Base-by-base conservation (phyloP, 2,797 vertebrate genomes). In the Gila robusta region DNA sequence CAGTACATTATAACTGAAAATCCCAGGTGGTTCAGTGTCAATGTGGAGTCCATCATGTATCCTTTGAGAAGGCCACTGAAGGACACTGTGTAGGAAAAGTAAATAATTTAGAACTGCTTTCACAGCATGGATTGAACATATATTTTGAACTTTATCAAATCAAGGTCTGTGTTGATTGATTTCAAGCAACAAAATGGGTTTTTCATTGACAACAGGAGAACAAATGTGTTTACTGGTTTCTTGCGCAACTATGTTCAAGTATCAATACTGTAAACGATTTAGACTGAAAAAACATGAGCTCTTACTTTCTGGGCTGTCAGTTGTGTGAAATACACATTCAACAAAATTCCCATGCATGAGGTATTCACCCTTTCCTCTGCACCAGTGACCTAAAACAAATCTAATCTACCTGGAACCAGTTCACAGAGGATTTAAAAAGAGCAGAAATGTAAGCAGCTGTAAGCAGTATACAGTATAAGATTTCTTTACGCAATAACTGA, bases 151-250 rank as follows among this genome's bases (percentile, higher is more conserved):
- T 70, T 71, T 10, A 37, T 81, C 32, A 70, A 81, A 71, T 54
- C 21, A 70, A 19, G 66, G 79, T 71, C 32, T 73, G 52, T 47
- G 52, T 12, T 74, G 54, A 74, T 74, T 72, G 70, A 74, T 74
- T 83, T 73, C 19, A 62, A 74, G 54, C 81, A 19, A 74, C 17
- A 74, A 23, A 83, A 62, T 62, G 26, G 11, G 26, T 35, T 83
- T 83, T 62, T 64, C 17, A 62, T 83, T 83, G 70, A 82, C 81
- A 41, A 32, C 3, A 10, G 35, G 6, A 12, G 12, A 3, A 35
- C 12, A 37, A 19, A 73, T 56, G 9, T 73, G 17, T 23, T 73
- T 82, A 10, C 52, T 59, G 69, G n/a, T 59, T 82, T 39, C 8
- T 11, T 62, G 28, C 3, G 2, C 28, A 47, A 7, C 35, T 28